Conservation (phyloP, 2,888 invertebrate genomes). For the Andrena trimmerana region DNA sequence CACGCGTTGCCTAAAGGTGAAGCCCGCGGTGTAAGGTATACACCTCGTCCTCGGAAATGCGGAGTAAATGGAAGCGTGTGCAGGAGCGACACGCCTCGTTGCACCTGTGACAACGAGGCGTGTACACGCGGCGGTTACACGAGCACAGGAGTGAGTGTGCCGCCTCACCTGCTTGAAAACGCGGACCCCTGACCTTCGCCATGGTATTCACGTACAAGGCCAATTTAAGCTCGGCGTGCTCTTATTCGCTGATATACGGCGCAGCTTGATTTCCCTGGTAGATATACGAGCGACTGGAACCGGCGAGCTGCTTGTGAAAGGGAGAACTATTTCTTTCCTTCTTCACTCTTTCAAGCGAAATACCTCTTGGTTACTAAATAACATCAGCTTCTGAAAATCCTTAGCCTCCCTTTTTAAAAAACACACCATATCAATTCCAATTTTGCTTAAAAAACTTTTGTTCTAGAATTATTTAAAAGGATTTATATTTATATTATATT, state of each 20-base stretch:
- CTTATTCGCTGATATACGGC: constrained; percentile 45
- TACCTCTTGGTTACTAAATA: too few species aligned
- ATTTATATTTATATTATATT: too few species aligned
- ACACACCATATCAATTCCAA: too few species aligned
- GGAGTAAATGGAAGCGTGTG: constrained; percentile 36
- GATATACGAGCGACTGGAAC: constrained; percentile 6
- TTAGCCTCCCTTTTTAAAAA: too few species aligned
- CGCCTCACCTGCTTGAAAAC: constrained; percentile 69
- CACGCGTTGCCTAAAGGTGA: background rate
- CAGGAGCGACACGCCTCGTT: constrained; percentile 62
- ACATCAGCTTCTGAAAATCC: too few species aligned
- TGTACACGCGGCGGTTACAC: constrained; percentile 43
- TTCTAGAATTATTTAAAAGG: too few species aligned
- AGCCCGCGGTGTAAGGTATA: constrained; percentile 19
- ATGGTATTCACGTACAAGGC: constrained; percentile 75
- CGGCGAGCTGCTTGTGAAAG: background rate
- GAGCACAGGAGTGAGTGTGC: constrained; percentile 42
- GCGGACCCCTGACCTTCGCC: constrained; percentile 79
- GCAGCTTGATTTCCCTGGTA: constrained; percentile 24
- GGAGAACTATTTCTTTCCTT: too few species aligned
- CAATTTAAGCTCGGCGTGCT: constrained; percentile 62
- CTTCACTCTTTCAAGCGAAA: too few species aligned
- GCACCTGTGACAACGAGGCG: constrained; percentile 65
- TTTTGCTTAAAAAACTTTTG: too few species aligned
- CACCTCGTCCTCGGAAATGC: constrained; percentile 16